These are phyloP conservation scores for Epistrophella euchroma DNA, from an alignment of 2,888 invertebrate species.

Conservation along the genomic window DNA sequence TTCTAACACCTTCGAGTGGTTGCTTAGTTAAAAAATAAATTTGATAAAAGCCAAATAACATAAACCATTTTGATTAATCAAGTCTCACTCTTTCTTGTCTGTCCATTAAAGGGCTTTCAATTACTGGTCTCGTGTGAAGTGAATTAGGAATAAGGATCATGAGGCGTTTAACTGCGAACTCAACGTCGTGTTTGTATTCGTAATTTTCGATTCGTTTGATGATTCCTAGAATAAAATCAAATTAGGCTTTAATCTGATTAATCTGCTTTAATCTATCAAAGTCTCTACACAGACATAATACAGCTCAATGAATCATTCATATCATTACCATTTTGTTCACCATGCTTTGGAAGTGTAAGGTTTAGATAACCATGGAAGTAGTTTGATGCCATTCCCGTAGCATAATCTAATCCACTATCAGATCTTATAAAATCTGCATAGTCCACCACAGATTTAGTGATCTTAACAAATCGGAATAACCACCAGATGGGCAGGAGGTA, in stretches of 20 bases:
- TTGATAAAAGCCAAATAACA: background rate
- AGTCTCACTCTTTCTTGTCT: conserved; percentile 76
- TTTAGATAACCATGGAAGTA: conserved; percentile 82
- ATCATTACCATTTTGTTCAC: conserved; percentile 53
- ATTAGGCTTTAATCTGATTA: background rate
- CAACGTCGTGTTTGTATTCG: conserved; percentile 77
- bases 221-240: conserved; percentile 76
- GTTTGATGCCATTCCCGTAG: conserved; percentile 81
- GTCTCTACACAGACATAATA: background rate
- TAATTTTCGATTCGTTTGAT: conserved; percentile 79
- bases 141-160: conserved; percentile 81
- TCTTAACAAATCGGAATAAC: conserved; percentile 63
- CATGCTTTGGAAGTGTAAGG: conserved; percentile 77
- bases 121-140: conserved; percentile 78
- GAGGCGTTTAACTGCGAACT: conserved; percentile 79
- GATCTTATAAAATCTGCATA: conserved; percentile 79
- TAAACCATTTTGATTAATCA: background rate
- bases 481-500: conserved; percentile 78
- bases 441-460: conserved; percentile 77
- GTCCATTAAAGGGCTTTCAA: conserved; percentile 78
- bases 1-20: conserved; percentile 78
- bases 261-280: background rate
- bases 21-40: conserved; percentile 44
- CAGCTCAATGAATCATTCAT: background rate
- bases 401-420: conserved; percentile 80